phyloP scores from a whole-genome alignment of 2,888 invertebrate species.

The Prosapia bicincta region DNA sequence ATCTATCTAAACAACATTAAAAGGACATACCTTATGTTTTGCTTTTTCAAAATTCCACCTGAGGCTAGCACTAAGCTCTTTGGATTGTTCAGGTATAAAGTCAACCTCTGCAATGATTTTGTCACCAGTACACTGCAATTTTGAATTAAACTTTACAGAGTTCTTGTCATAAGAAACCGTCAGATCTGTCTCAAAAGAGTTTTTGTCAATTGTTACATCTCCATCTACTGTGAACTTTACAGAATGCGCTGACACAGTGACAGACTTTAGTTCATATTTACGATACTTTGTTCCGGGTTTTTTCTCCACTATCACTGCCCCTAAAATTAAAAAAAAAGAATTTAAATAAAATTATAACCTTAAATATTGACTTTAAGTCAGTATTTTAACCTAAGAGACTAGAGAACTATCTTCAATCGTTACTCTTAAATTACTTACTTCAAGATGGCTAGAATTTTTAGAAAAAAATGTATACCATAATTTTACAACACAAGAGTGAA shows the following conservation, averaged over 20 bases:
- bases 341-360: too few species aligned
- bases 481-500: too few species aligned
- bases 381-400: too few species aligned
- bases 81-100: slow-evolving; percentile 58
- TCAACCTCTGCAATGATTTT: slow-evolving; percentile 51
- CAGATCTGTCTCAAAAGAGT: slow-evolving; percentile 48
- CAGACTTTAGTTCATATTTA: slow-evolving; percentile 57
- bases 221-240: slow-evolving; percentile 52
- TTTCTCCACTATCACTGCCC: slow-evolving; percentile 46
- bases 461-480: too few species aligned
- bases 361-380: too few species aligned
- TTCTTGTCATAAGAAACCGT: slow-evolving; percentile 52
- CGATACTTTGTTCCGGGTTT: slow-evolving; percentile 47
- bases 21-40: slow-evolving; percentile 46
- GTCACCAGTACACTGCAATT: slow-evolving; percentile 47
- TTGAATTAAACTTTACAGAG: slow-evolving; percentile 48
- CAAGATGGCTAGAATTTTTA: too few species aligned
- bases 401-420: too few species aligned
- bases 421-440: too few species aligned
- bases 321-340: too few species aligned
- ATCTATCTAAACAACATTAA: too few species aligned
- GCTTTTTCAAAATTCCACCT: slow-evolving; percentile 53
- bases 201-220: slow-evolving; percentile 47
- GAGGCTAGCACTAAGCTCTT: slow-evolving; percentile 57
- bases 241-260: slow-evolving; percentile 48